A percentile compares a stretch with the other conserved stretches of the same genome.
phyloP scores from a whole-genome alignment of 1,140 invertebrate species.

The Geopemphigus sp. region DNA sequence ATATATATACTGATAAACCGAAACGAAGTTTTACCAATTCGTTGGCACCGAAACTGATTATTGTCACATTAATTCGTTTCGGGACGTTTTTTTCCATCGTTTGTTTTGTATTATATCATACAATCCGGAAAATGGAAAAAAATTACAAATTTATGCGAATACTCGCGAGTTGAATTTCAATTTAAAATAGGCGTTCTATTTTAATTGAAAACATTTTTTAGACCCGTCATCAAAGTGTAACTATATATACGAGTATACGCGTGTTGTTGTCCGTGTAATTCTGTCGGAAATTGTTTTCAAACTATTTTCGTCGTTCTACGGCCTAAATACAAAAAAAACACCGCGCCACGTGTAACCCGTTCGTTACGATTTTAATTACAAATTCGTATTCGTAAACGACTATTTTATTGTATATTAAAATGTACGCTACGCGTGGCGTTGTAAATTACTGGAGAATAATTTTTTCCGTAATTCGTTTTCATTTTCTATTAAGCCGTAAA shows the following conservation, averaged over 20 bases:
- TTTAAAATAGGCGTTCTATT: not conserved
- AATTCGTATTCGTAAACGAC: too few species aligned
- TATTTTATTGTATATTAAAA: too few species aligned
- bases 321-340: too few species aligned
- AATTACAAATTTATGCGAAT: not conserved
- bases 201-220: not conserved
- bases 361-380: not conserved
- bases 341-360: too few species aligned
- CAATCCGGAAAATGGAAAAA: not conserved
- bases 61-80: conserved; percentile 1
- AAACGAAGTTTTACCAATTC: not conserved
- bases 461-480: not conserved
- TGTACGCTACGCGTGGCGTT: not conserved
- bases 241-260: too few species aligned
- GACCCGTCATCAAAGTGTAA: not conserved
- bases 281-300: not conserved
- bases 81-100: not conserved
- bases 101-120: too few species aligned
- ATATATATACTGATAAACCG: not conserved
- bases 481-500: not conserved
- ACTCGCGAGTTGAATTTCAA: not conserved
- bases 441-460: not conserved
- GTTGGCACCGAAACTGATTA: conserved; percentile 2
- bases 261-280: too few species aligned
- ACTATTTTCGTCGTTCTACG: too few species aligned